These are phyloP conservation scores for Grapholita molesta DNA, from an alignment of 1,140 invertebrate species.

Conservation along the genomic window DNA sequence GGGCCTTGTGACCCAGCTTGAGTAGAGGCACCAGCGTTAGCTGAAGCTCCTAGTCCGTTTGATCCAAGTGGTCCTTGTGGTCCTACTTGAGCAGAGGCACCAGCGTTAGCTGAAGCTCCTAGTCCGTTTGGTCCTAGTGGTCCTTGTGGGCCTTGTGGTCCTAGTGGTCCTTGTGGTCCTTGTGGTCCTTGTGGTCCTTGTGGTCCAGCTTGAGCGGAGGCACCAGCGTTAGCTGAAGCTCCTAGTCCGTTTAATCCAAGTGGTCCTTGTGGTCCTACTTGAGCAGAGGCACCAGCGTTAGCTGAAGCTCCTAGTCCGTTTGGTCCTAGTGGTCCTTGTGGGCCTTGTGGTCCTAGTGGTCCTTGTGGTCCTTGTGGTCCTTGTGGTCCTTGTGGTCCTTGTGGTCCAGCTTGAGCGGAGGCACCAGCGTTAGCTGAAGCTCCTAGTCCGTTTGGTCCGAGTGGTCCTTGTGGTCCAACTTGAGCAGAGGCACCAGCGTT, in stretches of 20 bases:
- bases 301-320: background rate
- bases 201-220: background rate
- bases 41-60: background rate
- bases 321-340: background rate
- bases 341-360: background rate
- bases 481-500: background rate
- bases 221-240: conserved; percentile 11
- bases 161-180: background rate
- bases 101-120: background rate
- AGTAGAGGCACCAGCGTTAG: background rate
- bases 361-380: background rate
- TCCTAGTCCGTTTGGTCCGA: background rate
- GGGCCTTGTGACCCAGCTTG: background rate
- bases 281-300: background rate
- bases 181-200: background rate
- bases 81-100: background rate
- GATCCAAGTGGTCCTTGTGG: background rate
- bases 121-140: background rate
- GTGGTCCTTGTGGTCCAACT: conserved; percentile 8
- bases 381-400: background rate
- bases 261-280: background rate
- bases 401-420: background rate
- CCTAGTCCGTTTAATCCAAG: background rate
- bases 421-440: background rate
- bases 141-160: background rate